Base-by-base conservation (phyloP, 2,888 invertebrate genomes). In the Eledone cirrhosa region DNA sequence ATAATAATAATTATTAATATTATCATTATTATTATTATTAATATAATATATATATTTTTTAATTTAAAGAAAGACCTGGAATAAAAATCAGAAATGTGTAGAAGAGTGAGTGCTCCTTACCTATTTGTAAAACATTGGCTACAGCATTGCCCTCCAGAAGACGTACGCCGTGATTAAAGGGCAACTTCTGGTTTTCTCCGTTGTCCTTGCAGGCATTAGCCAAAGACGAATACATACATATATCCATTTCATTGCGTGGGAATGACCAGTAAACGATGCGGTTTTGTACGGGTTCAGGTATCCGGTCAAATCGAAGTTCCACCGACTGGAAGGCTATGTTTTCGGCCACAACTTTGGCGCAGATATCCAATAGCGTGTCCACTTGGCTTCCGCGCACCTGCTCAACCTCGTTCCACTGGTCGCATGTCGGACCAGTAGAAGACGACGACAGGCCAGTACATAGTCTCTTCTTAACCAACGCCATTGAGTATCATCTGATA, bases 211-310 rank as follows among this genome's bases (percentile, higher is more conserved):
- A 88, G 80, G 85, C 85, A 81, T 89, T 92, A 87, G 93, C 92
- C 92, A 95, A 93, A 86, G 95, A 95, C 86, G 95, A 95, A 92
- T 96, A 96, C 95, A 96, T 95, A 92, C 95, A 95, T 91, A 96
- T 95, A 92, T 95, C 95, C 89, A 94, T 93, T 91, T 96, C 96
- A 90, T 95, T 94, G 88, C 95, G 92, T 85, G 96, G 96, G 92
- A 96, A 96, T 84, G 95, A 95, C 95, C 95, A 96, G 92, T 94
- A 96, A 89, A 96, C 95, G 91, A 96, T 95, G 89, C 95, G 93
- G 86, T 95, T 93, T 91, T 96, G 96, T 90, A 96, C 95, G 84
- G 95, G 95, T 91, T 96, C 96, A 85, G 96, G 96, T 91, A 96
- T 95, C 88, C 95, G 94, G 90, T 95, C 94, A 91, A 95, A 95